Conservation (phyloP, 2,888 invertebrate genomes). For the Zygothrica quintamaculata region DNA sequence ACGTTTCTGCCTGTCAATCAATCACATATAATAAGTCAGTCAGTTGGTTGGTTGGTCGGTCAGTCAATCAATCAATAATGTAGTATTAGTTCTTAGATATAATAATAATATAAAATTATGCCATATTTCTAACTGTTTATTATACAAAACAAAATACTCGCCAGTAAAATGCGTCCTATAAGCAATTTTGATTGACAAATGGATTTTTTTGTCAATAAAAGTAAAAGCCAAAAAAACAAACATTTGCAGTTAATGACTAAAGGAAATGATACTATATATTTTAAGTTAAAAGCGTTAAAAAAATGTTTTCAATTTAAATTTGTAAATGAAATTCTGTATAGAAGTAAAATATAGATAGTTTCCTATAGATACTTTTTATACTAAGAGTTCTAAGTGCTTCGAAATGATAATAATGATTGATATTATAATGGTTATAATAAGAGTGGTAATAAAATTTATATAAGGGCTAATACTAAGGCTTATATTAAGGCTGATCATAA, state of each 20-base stretch:
- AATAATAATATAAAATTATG: conserved; percentile 21
- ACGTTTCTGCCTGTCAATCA: conserved; percentile 44
- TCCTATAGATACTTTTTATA: no score
- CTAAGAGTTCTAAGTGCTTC: no score
- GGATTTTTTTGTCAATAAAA: conserved; percentile 59
- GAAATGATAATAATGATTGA: no score
- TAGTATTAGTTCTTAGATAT: conserved; percentile 42
- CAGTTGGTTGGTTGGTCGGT: conserved; percentile 26
- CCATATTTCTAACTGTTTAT: conserved; percentile 13
- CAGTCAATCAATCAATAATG: conserved; percentile 26
- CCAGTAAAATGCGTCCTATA: conserved; percentile 26
- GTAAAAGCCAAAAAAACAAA: not conserved
- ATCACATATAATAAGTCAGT: conserved; percentile 31
- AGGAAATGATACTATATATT: conserved; percentile 34
- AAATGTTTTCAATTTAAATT: no score
- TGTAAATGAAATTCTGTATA: no score
- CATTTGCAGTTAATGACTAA: conserved; percentile 50
- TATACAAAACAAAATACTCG: conserved; percentile 38
- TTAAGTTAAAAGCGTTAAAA: no score
- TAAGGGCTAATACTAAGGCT: no score
- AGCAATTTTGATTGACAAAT: conserved; percentile 69
- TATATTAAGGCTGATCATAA: no score
- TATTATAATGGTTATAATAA: no score
- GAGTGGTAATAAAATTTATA: no score
- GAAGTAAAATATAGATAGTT: no score